A percentile compares a stretch with the other conserved stretches of the same genome.
phyloP scores from a whole-genome alignment of 1,140 invertebrate species.

The Nasonia giraulti region DNA sequence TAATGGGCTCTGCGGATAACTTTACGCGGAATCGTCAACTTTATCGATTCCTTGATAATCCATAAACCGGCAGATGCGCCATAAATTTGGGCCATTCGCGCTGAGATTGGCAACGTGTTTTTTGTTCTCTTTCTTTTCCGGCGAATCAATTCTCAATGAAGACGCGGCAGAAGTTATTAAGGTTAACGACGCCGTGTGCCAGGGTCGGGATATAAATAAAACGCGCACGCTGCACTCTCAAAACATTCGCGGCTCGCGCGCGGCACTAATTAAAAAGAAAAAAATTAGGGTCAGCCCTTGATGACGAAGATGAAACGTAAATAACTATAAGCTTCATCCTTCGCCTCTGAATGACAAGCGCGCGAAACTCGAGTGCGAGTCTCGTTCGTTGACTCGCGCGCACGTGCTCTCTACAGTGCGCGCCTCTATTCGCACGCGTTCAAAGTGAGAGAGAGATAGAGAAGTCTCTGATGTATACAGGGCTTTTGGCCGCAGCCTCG shows the following conservation, averaged over 20 bases:
- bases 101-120: not conserved
- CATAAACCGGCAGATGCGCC: not conserved
- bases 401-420: not conserved
- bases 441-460: not conserved
- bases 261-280: slow-evolving; percentile 5
- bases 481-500: not conserved
- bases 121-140: not conserved
- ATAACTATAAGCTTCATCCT: not conserved
- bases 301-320: not conserved
- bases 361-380: not conserved
- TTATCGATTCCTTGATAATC: not conserved
- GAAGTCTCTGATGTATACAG: not conserved
- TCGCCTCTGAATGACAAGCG: not conserved
- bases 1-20: not conserved
- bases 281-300: slow-evolving; percentile 4
- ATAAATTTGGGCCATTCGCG: not conserved
- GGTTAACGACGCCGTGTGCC: not conserved
- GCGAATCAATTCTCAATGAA: not conserved
- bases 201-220: not conserved
- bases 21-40: not conserved
- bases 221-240: not conserved
- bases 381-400: not conserved
- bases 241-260: not conserved
- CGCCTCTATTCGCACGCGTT: not conserved
- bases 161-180: not conserved